phyloP scores from a whole-genome alignment of 2,797 vertebrate genomes.

The Syngnathus rostellatus region DNA sequence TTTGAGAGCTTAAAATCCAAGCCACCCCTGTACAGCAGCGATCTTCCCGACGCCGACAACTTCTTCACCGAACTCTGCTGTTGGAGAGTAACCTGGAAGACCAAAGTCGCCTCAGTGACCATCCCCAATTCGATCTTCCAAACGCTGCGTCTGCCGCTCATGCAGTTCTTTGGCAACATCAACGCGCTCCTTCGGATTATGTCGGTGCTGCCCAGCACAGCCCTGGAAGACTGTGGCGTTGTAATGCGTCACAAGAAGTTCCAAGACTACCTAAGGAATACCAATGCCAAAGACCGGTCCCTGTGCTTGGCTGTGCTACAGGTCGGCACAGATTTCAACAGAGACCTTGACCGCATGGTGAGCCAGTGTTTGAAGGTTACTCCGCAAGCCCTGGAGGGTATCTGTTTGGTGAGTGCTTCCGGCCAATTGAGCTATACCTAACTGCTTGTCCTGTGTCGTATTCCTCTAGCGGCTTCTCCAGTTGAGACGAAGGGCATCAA shows the following conservation, averaged over 20 bases:
- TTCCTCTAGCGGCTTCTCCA: not conserved
- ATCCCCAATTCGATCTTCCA: constrained; percentile 73
- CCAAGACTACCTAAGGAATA: constrained; percentile 67
- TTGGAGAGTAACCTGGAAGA: constrained; percentile 80
- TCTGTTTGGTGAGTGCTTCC: constrained; percentile 66
- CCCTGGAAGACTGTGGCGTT: constrained; percentile 70
- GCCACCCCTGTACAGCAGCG: constrained; percentile 70
- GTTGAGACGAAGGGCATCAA: not conserved
- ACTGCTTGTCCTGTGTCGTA: not conserved
- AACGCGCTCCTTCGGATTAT: constrained; percentile 72
- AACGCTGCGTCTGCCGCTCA: constrained; percentile 71
- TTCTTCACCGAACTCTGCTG: constrained; percentile 77
- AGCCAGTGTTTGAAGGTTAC: constrained; percentile 73
- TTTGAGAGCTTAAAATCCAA: constrained; percentile 76
- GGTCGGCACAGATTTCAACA: constrained; percentile 69
- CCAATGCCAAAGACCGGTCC: constrained; percentile 59
- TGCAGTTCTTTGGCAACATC: constrained; percentile 79
- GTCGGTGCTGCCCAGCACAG: constrained; percentile 74
- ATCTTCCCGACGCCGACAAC: constrained; percentile 75
- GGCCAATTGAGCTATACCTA: not conserved
- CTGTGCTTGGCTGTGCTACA: constrained; percentile 69
- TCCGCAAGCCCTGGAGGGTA: constrained; percentile 72
- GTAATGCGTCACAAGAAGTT: constrained; percentile 70
- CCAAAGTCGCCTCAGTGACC: constrained; percentile 70
- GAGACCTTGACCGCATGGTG: constrained; percentile 77